Base-by-base conservation (phyloP, 1,140 invertebrate species). In the Spodoptera frugiperda region DNA sequence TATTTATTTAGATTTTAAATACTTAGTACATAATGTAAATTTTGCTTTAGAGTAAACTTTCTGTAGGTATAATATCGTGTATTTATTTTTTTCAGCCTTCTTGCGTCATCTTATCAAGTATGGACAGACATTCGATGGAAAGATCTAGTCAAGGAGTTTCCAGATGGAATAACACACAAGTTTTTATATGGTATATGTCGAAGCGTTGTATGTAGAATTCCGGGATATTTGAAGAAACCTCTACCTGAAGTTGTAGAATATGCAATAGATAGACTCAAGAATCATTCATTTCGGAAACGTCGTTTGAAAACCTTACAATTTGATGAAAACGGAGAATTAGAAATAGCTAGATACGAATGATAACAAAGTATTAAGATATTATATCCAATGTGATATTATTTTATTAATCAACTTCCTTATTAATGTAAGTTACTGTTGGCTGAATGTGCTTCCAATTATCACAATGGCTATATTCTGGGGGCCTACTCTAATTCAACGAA, bases 101-200 rank as follows among this genome's bases (percentile, higher is more conserved):
- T 61, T 68, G 44, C 78, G 10, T 84, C 82, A 54, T 63, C 85
- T 11, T 91, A 90, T 67, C 68, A 84, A 79, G 81, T 92, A 12
- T 91, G 89, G 91, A 81, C 79, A 74, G 91, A 92, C 67, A 92
- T 92, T 46, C 53, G 84, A 71, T 92, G 91, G 91, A 89, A 89
- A 79, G 88, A 91, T 63, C 51, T 92, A 30, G 54, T 81, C 17
- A 81, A 78, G 59, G 55, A 88, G 53, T 90, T 89, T 73, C 83
- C 87, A 39, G 86, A 90, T 82, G 90, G 86, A 14, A 85, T 87
- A 17, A 91, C 86, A 59, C 71, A 78, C 72, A 19, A 15, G 10
- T 92, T 92, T 82, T 78, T 92, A 54, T 86, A 89, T 51, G 65
- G 46, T 44, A 51, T 78, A 46, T 82, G 76, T 68, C 70, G 65